Evolutionary conservation across 2,113 vertebrate genomes (phyloP).

Genomic region (Cricetomys ansorgei): DNA sequence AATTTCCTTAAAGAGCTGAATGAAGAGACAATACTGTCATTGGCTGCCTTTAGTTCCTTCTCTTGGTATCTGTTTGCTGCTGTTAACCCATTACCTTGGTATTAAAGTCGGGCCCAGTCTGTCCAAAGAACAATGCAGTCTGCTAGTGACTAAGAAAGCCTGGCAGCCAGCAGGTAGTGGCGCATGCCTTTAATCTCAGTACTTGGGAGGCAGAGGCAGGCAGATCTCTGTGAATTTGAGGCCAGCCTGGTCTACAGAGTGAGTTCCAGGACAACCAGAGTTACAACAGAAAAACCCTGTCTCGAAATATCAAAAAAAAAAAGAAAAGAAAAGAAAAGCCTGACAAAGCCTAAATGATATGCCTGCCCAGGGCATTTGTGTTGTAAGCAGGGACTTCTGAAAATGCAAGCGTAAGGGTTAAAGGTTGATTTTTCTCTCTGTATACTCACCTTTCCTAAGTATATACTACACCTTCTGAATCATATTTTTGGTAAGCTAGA

Average conservation of each 20-base stretch:
- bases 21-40: not conserved
- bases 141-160: not conserved
- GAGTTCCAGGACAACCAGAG: too few species aligned
- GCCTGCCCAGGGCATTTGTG: not conserved
- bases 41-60: not conserved
- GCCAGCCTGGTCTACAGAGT: too few species aligned
- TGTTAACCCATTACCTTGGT: not conserved
- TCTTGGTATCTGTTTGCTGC: not conserved
- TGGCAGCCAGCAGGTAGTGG: too few species aligned
- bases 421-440: not conserved
- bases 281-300: too few species aligned
- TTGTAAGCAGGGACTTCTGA: not conserved
- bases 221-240: too few species aligned
- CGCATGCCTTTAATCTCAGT: too few species aligned
- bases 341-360: not conserved
- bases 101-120: not conserved
- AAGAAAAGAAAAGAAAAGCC: too few species aligned
- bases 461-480: not conserved
- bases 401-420: not conserved
- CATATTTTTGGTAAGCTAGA: not conserved
- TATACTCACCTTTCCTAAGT: not conserved
- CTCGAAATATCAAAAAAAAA: too few species aligned
- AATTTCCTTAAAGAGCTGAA: not conserved
- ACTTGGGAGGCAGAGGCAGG: too few species aligned
- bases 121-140: not conserved